Percentiles rank a stretch among this genome's conserved stretches.
Conservation (phyloP, 1,140 invertebrate species). For the Sitobion miscanthi region DNA sequence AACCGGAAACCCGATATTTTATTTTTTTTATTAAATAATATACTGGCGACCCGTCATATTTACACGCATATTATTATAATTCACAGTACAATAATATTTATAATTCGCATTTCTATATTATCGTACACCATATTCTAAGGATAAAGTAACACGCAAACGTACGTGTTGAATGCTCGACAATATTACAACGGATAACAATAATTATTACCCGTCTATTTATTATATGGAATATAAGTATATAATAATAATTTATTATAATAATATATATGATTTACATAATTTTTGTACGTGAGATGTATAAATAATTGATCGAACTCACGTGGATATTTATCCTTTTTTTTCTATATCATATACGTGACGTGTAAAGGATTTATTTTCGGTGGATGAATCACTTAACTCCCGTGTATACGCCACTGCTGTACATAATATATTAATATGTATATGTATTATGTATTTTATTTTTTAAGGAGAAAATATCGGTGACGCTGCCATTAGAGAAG, state of each 20-base stretch:
- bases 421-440: neutral
- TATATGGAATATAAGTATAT: neutral
- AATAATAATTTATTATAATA: neutral
- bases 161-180: neutral
- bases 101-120: neutral
- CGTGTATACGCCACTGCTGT: too few species aligned
- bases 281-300: neutral
- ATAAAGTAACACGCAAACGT: neutral
- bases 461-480: slow-evolving; percentile 77
- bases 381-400: too few species aligned
- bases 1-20: slow-evolving; percentile 8
- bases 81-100: neutral
- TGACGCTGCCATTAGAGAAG: slow-evolving; percentile 81
- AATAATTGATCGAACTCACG: neutral
- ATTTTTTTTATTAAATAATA: neutral
- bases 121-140: neutral
- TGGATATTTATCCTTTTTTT: neutral
- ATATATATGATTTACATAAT: neutral
- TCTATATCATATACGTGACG: neutral
- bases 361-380: too few species aligned
- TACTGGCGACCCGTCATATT: neutral
- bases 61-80: neutral
- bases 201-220: neutral
- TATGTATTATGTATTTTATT: neutral
- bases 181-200: neutral